These are phyloP conservation scores for Serranus cabrilla DNA, from an alignment of 2,797 vertebrate genomes.

Conservation along the genomic window DNA sequence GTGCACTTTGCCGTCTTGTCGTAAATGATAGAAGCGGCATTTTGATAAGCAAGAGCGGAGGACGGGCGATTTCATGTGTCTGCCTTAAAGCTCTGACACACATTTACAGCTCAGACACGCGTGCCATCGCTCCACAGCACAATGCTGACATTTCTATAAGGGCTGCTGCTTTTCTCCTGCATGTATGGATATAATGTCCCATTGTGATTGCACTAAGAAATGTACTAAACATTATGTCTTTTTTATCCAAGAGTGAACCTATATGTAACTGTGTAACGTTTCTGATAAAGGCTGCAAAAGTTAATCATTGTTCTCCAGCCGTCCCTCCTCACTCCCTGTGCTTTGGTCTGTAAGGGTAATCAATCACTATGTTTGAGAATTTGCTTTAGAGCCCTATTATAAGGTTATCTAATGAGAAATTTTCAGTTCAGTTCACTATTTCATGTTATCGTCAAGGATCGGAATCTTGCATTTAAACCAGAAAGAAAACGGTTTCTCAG, in stretches of 20 bases:
- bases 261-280: neutral
- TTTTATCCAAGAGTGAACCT: neutral
- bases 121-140: neutral
- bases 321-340: no score
- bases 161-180: neutral
- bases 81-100: slow-evolving; percentile 31
- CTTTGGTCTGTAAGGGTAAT: no score
- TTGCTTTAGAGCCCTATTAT: no score
- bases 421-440: no score
- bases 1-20: slow-evolving; percentile 26
- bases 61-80: slow-evolving; percentile 36
- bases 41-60: slow-evolving; percentile 44
- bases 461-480: neutral
- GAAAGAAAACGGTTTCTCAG: neutral
- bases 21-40: slow-evolving; percentile 51
- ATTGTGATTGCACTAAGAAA: no score
- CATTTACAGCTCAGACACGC: neutral
- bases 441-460: no score
- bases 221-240: neutral
- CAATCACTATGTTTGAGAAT: no score
- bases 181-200: no score
- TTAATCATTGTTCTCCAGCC: neutral
- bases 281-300: neutral
- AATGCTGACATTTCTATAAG: neutral
- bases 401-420: no score